Evolutionary conservation across 2,113 vertebrate species (phyloP), one percentile per base, ranked within the genome.

Genomic region (Embiotoca jacksoni): DNA sequence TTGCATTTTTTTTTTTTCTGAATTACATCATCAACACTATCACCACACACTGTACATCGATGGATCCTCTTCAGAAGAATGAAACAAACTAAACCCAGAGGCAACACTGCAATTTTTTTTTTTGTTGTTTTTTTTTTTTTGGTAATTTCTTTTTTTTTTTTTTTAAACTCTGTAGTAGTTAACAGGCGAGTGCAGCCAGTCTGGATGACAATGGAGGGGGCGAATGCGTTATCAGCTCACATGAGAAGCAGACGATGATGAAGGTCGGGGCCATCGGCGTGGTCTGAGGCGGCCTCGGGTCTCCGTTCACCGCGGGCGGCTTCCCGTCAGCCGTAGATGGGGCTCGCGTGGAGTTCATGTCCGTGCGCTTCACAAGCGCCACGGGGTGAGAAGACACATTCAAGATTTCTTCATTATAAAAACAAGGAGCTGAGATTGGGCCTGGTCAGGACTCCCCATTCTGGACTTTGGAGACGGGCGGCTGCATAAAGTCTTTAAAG

Each of bases 401-500:
- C 91, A 86, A 85, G 77, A 76, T 90, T 90, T 92, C 87, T 92
- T 91, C 85, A 74, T 92, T 86, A 66, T 84, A 59, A 86, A 93
- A 90, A 84, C 50, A 87, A 64, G 75, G 66, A 76, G 62, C 32
- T 16, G 46, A 15, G 46, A 56, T 57, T 3, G 30, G 81, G 72
- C 52, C 68, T 73, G 93, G 94, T 99, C 97, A 99, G 78, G 97
- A 99, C 80, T 99, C 97, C 90, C 98, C 98, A 9, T 99, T 99
- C 89, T 99, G 97, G 91, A 99, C 96, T 95, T 96, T 97, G 92
- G 95, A 92, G 94, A 96, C 93, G 75, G 98, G 98, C 82, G 98
- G 96, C 71, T 98, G 97, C 97, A 99, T 99, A 93, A 99, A 99
- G 95, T 99, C 98, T 94, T 99, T 98, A 92, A 99, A 99, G 69